phyloP scores from a whole-genome alignment of 2,113 vertebrate genomes.

The Paralichthys olivaceus region DNA sequence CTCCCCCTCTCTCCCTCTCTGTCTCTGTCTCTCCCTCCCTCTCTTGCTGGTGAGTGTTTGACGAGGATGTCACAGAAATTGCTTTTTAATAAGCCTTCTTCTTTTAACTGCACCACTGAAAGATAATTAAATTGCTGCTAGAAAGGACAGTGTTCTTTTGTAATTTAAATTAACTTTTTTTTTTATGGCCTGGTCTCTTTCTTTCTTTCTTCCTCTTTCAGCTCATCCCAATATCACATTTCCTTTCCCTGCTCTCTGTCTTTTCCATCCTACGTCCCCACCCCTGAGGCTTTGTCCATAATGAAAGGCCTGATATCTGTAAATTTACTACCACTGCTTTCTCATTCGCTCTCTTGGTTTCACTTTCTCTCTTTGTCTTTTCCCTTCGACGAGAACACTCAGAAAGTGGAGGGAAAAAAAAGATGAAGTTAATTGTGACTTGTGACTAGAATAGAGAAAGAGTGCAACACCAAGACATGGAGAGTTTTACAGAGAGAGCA shows the following conservation, averaged over 20 bases:
- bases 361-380: slow-evolving; percentile 28
- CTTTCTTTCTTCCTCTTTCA: slow-evolving; percentile 62
- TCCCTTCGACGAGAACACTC: slow-evolving; percentile 52
- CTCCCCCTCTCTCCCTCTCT: slow-evolving; percentile 33
- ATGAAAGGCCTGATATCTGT: slow-evolving; percentile 81
- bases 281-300: slow-evolving; percentile 76
- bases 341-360: slow-evolving; percentile 43
- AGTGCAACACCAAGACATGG: slow-evolving; percentile 23
- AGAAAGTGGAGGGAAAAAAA: slow-evolving; percentile 46
- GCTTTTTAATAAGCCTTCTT: slow-evolving; percentile 86
- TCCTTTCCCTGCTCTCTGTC: slow-evolving; percentile 45
- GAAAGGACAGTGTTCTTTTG: slow-evolving; percentile 86
- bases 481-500: slow-evolving; percentile 1
- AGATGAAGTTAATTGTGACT: slow-evolving; percentile 68
- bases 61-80: slow-evolving; percentile 87
- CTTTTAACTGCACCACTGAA: slow-evolving; percentile 82
- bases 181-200: slow-evolving; percentile 49
- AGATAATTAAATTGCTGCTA: slow-evolving; percentile 85
- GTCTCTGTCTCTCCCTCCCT: slow-evolving; percentile 41
- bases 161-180: slow-evolving; percentile 87
- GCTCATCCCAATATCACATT: slow-evolving; percentile 74
- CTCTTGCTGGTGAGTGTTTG: slow-evolving; percentile 77
- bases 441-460: slow-evolving; percentile 45
- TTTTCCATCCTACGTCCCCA: slow-evolving; percentile 46
- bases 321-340: slow-evolving; percentile 70